Percentiles rank a stretch among this genome's conserved stretches.
phyloP scores from a whole-genome alignment of 1,140 invertebrate genomes.

The Helicoverpa zea region DNA sequence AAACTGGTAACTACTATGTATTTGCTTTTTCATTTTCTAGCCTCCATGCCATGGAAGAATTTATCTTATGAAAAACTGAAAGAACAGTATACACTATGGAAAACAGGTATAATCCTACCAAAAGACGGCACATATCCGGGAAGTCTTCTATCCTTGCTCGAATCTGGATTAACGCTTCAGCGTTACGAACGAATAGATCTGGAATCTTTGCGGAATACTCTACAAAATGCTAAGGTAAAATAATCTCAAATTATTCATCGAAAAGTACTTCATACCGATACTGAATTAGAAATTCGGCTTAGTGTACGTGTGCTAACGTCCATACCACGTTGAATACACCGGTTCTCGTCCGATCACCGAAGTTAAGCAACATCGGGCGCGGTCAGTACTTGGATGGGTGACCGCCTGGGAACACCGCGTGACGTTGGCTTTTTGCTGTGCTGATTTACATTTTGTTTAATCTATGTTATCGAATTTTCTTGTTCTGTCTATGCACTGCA shows the following conservation, averaged over 20 bases:
- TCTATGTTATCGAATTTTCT: too few species aligned
- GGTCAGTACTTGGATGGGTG: constrained; percentile 63
- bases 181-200: constrained; percentile 62
- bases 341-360: constrained; percentile 64
- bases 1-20: not conserved
- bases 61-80: constrained; percentile 73
- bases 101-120: constrained; percentile 66
- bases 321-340: constrained; percentile 66
- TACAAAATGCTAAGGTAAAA: constrained; percentile 70
- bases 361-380: constrained; percentile 61
- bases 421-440: not conserved
- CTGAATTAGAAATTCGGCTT: too few species aligned
- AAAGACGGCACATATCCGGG: constrained; percentile 77
- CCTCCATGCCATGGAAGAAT: constrained; percentile 75
- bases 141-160: constrained; percentile 65
- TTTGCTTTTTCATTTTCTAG: constrained; percentile 58
- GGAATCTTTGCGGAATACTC: constrained; percentile 56
- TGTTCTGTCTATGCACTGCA: too few species aligned
- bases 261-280: too few species aligned
- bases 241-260: too few species aligned
- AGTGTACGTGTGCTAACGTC: too few species aligned
- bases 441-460: too few species aligned
- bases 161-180: constrained; percentile 60
- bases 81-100: constrained; percentile 73
- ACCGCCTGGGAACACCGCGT: constrained; percentile 42